These are phyloP conservation scores for Aspidapion aeneum DNA, from an alignment of 2,888 invertebrate genomes.

Conservation along the genomic window DNA sequence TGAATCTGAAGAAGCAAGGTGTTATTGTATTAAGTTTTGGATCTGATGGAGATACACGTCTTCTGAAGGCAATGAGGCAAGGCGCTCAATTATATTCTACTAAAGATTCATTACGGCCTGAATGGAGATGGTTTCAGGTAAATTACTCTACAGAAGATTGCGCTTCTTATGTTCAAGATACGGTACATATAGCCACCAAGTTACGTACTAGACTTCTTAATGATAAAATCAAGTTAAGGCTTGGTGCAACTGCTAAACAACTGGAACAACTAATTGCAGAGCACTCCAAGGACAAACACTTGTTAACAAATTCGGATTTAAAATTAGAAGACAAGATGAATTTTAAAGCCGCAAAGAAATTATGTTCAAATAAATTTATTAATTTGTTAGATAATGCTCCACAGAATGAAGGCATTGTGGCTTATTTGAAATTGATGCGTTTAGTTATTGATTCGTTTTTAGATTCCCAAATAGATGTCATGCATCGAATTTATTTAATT, in stretches of 20 bases:
- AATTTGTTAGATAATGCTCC: slow-evolving; percentile 6
- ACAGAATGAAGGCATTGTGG: background rate
- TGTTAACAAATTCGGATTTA: slow-evolving; percentile 23
- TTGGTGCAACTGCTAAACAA: slow-evolving; percentile 16
- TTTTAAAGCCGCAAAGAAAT: slow-evolving; percentile 28
- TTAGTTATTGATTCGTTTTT: background rate
- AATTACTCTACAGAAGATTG: slow-evolving; percentile 5
- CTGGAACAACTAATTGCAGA: slow-evolving; percentile 19
- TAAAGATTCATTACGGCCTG: background rate
- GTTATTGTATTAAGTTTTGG: too few relatives aligned
- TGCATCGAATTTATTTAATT: slow-evolving; percentile 13
- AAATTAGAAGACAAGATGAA: slow-evolving; percentile 31
- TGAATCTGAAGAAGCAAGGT: too few relatives aligned
- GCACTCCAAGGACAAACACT: slow-evolving; percentile 30
- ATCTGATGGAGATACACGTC: too few relatives aligned
- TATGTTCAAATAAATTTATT: slow-evolving; percentile 14
- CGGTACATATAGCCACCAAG: slow-evolving; percentile 17
- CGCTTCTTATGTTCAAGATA: slow-evolving; percentile 19
- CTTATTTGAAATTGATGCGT: background rate
- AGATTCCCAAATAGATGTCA: too few relatives aligned
- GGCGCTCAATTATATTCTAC: background rate
- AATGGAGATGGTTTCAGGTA: slow-evolving; percentile 17
- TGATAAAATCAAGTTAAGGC: background rate
- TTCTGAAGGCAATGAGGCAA: slow-evolving; percentile 20
- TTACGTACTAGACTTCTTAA: background rate